These are phyloP conservation scores for Dermolepida albohirtum DNA, from an alignment of 2,888 invertebrate genomes.

Conservation along the genomic window DNA sequence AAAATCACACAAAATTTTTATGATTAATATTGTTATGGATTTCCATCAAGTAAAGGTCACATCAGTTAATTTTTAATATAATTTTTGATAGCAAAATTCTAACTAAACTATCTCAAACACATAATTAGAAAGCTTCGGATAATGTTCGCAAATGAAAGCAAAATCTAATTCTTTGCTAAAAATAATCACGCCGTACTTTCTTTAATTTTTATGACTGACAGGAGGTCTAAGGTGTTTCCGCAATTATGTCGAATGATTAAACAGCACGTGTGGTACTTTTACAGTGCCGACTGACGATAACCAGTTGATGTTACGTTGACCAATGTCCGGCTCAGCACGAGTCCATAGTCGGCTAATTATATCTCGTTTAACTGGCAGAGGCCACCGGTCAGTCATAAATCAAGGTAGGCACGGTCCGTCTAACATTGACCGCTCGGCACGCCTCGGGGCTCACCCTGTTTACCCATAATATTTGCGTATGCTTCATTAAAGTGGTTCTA, in stretches of 20 bases:
- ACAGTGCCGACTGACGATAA: conserved; percentile 34
- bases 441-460: conserved; percentile 62
- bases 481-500: conserved; percentile 55
- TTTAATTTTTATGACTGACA: neutral
- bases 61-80: too few species aligned
- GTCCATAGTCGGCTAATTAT: conserved; percentile 56
- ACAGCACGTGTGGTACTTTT: conserved; percentile 12
- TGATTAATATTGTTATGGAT: too few species aligned
- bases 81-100: too few species aligned
- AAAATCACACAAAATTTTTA: too few species aligned
- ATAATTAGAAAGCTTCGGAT: too few species aligned
- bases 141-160: too few species aligned
- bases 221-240: neutral
- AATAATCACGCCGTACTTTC: too few species aligned
- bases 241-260: conserved; percentile 27
- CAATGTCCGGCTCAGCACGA: conserved; percentile 56
- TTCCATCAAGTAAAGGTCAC: too few species aligned
- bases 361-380: conserved; percentile 51
- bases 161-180: too few species aligned
- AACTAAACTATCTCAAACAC: too few species aligned
- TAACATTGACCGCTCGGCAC: conserved; percentile 54
- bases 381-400: conserved; percentile 56
- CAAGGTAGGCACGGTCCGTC: conserved; percentile 49
- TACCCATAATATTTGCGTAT: conserved; percentile 64
- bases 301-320: conserved; percentile 52